phyloP scores from a whole-genome alignment of 2,888 invertebrate genomes.

The Branchinecta sandiegonensis region DNA sequence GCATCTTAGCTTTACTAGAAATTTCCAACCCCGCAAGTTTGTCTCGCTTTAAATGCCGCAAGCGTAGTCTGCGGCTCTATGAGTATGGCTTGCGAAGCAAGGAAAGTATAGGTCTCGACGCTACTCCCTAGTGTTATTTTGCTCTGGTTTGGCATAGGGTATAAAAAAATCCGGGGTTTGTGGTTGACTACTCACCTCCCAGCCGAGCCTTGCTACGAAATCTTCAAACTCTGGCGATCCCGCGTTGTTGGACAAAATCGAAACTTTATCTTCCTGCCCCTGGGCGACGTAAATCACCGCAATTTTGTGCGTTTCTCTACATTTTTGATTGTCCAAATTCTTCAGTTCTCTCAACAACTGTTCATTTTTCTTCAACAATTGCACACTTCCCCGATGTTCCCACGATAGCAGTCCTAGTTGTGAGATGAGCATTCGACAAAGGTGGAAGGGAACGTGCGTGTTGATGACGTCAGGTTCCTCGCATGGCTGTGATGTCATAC shows the following conservation, averaged over 20 bases:
- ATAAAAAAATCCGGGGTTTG: too few species aligned
- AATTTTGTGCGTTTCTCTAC: conserved; percentile 85
- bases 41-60: too few species aligned
- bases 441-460: conserved; percentile 53
- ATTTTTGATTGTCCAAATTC: conserved; percentile 82
- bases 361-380: conserved; percentile 73
- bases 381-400: conserved; percentile 67
- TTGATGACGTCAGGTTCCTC: conserved; percentile 41
- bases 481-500: conserved; percentile 40
- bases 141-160: too few species aligned
- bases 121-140: too few species aligned
- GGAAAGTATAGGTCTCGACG: too few species aligned
- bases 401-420: conserved; percentile 81
- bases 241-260: conserved; percentile 74
- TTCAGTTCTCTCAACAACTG: conserved; percentile 74
- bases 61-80: too few species aligned
- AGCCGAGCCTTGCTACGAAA: conserved; percentile 54
- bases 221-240: conserved; percentile 89
- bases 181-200: conserved; percentile 42
- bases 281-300: conserved; percentile 96
- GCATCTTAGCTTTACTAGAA: too few species aligned
- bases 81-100: too few species aligned
- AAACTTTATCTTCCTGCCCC: conserved; percentile 91
- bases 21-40: too few species aligned
- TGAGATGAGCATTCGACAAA: conserved; percentile 72